Conservation (phyloP, 2,888 invertebrate genomes). For the Drosophila falleni region DNA sequence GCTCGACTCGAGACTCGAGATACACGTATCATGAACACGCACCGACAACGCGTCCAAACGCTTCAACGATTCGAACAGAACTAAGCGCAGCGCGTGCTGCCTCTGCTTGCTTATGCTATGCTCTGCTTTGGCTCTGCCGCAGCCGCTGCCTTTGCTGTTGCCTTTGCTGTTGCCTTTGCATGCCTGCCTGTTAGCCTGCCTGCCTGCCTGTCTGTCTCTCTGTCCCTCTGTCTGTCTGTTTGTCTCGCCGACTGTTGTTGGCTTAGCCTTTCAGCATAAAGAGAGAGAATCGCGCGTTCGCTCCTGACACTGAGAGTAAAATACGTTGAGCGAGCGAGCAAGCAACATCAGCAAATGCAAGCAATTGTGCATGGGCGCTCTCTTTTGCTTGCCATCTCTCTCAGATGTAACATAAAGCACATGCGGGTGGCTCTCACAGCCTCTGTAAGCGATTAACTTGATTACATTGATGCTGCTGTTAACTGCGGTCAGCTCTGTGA, state of each 20-base stretch:
- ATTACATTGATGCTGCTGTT: conserved; percentile 55
- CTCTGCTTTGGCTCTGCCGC: conserved; percentile 25
- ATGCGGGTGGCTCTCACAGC: conserved; percentile 59
- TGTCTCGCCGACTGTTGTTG: conserved; percentile 14
- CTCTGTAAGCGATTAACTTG: conserved; percentile 36
- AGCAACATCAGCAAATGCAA: background rate
- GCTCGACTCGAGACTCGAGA: background rate
- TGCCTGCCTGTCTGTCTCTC: conserved; percentile 11
- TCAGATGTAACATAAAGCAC: conserved; percentile 39
- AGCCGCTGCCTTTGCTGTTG: conserved; percentile 3
- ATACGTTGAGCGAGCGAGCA: background rate
- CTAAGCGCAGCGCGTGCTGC: conserved; percentile 72
- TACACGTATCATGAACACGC: conserved; percentile 34
- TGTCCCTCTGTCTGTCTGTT: conserved; percentile 4
- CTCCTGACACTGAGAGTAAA: background rate
- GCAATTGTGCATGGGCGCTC: conserved; percentile 6
- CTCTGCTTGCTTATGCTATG: conserved; percentile 22
- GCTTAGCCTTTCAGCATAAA: conserved; percentile 21
- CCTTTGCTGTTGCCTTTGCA: conserved; percentile 21
- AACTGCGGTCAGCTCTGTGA: conserved; percentile 30
- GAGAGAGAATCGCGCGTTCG: conserved; percentile 23
- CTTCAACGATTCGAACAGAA: conserved; percentile 84
- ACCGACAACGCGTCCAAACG: conserved; percentile 82
- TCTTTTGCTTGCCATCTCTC: background rate
- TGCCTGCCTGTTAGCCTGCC: conserved; percentile 32